phyloP scores from a whole-genome alignment of 2,888 invertebrate genomes.

The Andrena chrysosceles region DNA sequence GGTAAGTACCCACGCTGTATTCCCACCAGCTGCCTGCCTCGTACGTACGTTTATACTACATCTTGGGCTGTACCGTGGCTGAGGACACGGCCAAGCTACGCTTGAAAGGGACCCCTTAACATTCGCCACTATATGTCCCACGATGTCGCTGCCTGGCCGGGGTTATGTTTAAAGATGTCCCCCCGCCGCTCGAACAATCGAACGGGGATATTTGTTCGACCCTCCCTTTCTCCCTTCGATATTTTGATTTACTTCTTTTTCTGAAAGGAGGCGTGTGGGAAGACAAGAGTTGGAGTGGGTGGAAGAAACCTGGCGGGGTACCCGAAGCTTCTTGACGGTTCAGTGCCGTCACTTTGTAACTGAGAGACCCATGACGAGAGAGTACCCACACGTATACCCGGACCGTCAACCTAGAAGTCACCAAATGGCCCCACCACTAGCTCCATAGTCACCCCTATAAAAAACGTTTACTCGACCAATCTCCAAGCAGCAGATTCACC shows the following conservation, averaged over 20 bases:
- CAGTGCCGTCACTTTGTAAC: no score
- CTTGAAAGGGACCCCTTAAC: constrained; percentile 47
- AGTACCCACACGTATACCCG: no score
- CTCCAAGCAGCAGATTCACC: no score
- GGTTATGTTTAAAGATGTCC: constrained; percentile 49
- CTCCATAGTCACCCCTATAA: no score
- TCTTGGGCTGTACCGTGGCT: constrained; percentile 26
- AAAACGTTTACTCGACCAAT: no score
- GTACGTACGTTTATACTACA: constrained; percentile 44
- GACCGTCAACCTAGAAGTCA: no score
- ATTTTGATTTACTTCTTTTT: constrained; percentile 8
- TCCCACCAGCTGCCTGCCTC: constrained; percentile 57
- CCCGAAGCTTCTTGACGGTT: no score
- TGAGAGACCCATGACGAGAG: no score
- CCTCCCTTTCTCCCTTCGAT: not conserved
- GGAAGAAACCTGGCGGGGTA: no score
- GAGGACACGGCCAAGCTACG: constrained; percentile 26
- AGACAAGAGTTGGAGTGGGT: no score
- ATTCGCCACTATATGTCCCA: constrained; percentile 45
- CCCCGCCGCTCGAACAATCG: constrained; percentile 30
- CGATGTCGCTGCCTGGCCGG: constrained; percentile 15
- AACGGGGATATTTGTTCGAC: constrained; percentile 19
- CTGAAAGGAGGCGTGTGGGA: no score
- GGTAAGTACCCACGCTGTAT: constrained; percentile 68
- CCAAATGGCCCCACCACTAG: no score